phyloP scores from a whole-genome alignment of 1,140 invertebrate species.

The Lamellibrachia luymesi region DNA sequence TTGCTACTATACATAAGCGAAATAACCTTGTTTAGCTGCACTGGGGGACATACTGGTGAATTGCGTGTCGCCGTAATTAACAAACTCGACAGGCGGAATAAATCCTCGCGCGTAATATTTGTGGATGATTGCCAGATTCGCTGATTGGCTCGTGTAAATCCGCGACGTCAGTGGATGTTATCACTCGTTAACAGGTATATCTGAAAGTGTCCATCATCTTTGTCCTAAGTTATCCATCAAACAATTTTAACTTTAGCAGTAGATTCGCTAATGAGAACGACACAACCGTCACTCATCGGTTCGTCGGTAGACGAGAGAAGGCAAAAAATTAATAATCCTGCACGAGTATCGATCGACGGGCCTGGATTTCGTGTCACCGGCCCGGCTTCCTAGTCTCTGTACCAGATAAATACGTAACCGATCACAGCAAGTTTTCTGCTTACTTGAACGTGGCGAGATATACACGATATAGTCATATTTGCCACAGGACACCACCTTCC shows the following conservation, averaged over 20 bases:
- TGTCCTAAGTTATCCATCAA: neutral
- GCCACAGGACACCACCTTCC: neutral
- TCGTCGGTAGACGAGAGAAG: neutral
- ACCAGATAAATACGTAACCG: neutral
- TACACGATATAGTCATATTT: neutral
- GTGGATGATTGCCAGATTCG: neutral
- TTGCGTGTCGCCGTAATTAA: neutral
- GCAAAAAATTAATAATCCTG: neutral
- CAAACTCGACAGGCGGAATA: neutral
- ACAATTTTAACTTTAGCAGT: neutral
- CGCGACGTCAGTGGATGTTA: neutral
- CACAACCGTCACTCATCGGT: neutral
- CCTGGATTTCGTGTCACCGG: neutral
- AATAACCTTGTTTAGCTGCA: neutral
- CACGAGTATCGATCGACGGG: neutral
- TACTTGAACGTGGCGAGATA: neutral
- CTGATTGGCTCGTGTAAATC: neutral
- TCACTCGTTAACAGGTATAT: neutral
- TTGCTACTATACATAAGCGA: neutral
- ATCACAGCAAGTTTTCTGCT: neutral
- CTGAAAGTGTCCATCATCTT: neutral
- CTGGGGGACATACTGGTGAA: neutral
- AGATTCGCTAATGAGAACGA: neutral
- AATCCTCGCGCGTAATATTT: neutral
- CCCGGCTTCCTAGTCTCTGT: neutral